phyloP scores from a whole-genome alignment of 2,888 invertebrate species.

The Epinotia ramella region DNA sequence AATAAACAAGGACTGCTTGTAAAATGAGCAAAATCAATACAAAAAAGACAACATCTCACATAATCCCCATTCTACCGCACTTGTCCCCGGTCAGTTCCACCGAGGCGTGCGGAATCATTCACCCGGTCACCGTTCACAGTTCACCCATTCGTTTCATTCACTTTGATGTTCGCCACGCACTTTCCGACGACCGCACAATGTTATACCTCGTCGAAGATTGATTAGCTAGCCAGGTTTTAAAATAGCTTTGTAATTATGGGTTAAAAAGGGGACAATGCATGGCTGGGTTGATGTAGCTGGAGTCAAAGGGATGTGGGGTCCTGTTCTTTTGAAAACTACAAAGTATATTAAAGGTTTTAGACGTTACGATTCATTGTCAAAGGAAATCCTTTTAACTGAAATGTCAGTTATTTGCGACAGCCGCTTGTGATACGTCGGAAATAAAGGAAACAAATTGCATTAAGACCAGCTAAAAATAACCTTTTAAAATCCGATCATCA shows the following conservation, averaged over 20 bases:
- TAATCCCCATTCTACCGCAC: constrained; percentile 43
- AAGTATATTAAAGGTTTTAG: neutral
- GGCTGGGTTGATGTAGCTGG: neutral
- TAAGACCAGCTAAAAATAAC: too few relatives aligned
- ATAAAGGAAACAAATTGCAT: neutral
- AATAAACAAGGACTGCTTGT: neutral
- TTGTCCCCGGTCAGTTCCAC: constrained; percentile 70
- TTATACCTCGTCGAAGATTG: constrained; percentile 52
- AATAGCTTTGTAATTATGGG: constrained; percentile 36
- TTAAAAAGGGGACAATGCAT: constrained; percentile 2
- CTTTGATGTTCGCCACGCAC: constrained; percentile 81
- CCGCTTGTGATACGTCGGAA: neutral
- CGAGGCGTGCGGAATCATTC: constrained; percentile 72
- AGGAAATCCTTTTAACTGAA: neutral
- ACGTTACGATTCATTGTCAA: neutral
- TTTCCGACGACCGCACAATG: constrained; percentile 69
- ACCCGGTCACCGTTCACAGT: constrained; percentile 69
- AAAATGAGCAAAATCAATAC: constrained; percentile 31
- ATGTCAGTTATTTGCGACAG: neutral
- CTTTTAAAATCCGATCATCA: too few relatives aligned
- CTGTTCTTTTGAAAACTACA: constrained; percentile 1
- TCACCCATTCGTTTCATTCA: constrained; percentile 67
- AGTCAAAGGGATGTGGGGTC: neutral
- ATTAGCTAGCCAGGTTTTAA: constrained; percentile 33
- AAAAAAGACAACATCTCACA: constrained; percentile 35